Evolutionary conservation across 2,113 vertebrate genomes (phyloP), one percentile per base, ranked within the genome.

Genomic region (Trogon surrucura): DNA sequence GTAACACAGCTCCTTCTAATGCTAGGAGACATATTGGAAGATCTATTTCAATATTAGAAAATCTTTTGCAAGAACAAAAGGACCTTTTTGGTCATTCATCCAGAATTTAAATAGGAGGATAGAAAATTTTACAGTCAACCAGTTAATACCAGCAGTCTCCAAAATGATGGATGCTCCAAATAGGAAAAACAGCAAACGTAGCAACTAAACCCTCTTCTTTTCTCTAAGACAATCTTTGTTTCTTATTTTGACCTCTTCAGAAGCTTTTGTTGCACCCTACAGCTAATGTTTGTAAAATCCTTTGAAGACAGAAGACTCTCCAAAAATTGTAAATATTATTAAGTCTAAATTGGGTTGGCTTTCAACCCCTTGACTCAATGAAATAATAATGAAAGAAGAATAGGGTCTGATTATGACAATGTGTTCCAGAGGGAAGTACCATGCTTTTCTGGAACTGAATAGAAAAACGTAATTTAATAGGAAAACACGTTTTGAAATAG

Each of bases 131-230:
- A 8, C 11, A 51, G 6, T 6, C 23, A 36, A 69, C 30, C 13
- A 14, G 6, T 72, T 51, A 82, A 7, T 13, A 5, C 22, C 6
- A 62, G 11, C 9, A 82, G 13, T 54, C 13, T 79, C 21, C 5
- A 0, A 11, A 87, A 58, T 36, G 21, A 51, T 11, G 8, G 11
- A 44, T 74, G 3, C 4, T 67, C 3, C 11, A 36, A 19, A 54
- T 2, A 53, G 41, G 7, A 38, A 50, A 56, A n/a, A 21, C 2
- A 34, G 2, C 0, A 26, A 13, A 13, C 8, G 2, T 10, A 74
- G 30, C 65, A 91, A 62, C 1, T 2, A 53, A 87, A 32, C 0
- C 0, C 0, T 29, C 3, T 48, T 44, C 9, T 60, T 72, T 84
- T 60, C 19, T 64, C 8, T 56, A 29, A 81, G 60, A 54, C 3